Conservation (phyloP, 2,797 vertebrate genomes). For the Mus spretus region DNA sequence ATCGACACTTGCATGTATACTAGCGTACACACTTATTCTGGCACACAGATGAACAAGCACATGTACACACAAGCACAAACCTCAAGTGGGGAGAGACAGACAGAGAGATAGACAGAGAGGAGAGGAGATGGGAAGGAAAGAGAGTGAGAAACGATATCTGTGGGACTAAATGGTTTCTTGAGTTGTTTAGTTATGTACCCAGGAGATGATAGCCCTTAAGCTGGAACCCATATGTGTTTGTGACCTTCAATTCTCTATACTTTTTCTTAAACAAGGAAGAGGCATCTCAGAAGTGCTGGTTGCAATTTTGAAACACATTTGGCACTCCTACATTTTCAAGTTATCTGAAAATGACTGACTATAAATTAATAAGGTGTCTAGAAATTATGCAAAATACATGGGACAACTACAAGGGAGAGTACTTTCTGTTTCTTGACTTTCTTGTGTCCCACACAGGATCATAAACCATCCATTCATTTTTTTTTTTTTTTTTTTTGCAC, state of each 20-base stretch:
- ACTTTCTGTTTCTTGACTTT: slow-evolving; percentile 54
- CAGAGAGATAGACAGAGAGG: too few species aligned
- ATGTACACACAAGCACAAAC: neutral
- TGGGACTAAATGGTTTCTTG: neutral
- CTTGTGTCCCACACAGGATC: neutral
- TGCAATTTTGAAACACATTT: neutral
- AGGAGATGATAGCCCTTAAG: slow-evolving; percentile 4
- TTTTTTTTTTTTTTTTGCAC: slow-evolving; percentile 3
- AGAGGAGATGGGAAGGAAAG: too few species aligned
- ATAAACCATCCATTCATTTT: neutral
- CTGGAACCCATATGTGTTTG: slow-evolving; percentile 10
- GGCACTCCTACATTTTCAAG: neutral
- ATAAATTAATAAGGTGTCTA: neutral
- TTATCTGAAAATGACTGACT: slow-evolving; percentile 36
- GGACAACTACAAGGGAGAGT: slow-evolving; percentile 22
- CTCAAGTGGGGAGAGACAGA: neutral
- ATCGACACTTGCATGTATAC: neutral
- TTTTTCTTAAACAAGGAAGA: neutral
- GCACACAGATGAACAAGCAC: neutral
- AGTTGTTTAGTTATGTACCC: neutral
- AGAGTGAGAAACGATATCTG: neutral
- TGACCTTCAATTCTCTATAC: slow-evolving; percentile 12
- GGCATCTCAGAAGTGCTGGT: neutral
- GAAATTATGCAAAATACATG: slow-evolving; percentile 1
- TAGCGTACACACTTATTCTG: neutral